Evolutionary conservation across 2,888 invertebrate species (phyloP).

Genomic region (Sericinus montela): DNA sequence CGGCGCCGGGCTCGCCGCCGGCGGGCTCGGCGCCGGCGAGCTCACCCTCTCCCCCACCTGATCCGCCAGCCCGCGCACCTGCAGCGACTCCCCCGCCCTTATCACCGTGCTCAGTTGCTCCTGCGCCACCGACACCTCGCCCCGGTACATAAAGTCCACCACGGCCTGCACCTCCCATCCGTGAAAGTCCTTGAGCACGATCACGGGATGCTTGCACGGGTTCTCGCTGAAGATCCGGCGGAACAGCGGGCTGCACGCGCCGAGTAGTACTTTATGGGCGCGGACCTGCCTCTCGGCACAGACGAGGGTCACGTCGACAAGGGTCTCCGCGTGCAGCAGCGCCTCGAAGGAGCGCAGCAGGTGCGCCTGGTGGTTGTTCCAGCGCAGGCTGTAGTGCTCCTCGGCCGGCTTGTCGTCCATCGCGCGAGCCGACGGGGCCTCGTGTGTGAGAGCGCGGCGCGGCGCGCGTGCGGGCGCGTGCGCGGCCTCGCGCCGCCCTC

Average conservation of each 20-base stretch:
- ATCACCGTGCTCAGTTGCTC: constrained; percentile 91
- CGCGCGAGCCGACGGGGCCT: constrained; percentile 55
- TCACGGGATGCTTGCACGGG: constrained; percentile 95
- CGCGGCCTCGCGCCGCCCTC: constrained; percentile 66
- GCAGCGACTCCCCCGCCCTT: constrained; percentile 92
- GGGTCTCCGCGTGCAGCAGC: constrained; percentile 90
- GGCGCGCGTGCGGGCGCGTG: constrained; percentile 54
- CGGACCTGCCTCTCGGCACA: constrained; percentile 91
- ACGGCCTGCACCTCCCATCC: constrained; percentile 94
- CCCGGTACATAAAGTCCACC: constrained; percentile 96
- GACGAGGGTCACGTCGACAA: constrained; percentile 94
- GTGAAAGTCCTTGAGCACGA: constrained; percentile 93
- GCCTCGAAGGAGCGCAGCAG: constrained; percentile 93
- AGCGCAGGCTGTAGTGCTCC: constrained; percentile 94
- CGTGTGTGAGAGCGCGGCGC: constrained; percentile 44
- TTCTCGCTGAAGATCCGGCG: constrained; percentile 93
- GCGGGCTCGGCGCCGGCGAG: constrained; percentile 59
- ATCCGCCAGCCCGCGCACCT: constrained; percentile 88
- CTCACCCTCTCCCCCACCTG: constrained; percentile 72
- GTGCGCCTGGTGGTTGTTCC: constrained; percentile 96
- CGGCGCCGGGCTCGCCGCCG: constrained; percentile 66
- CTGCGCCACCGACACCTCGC: constrained; percentile 93
- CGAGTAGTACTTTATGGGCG: constrained; percentile 94
- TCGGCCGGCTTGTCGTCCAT: constrained; percentile 77
- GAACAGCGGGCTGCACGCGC: constrained; percentile 94